phyloP scores from a whole-genome alignment of 2,113 vertebrate species.

The Neolamprologus tretocephalus region DNA sequence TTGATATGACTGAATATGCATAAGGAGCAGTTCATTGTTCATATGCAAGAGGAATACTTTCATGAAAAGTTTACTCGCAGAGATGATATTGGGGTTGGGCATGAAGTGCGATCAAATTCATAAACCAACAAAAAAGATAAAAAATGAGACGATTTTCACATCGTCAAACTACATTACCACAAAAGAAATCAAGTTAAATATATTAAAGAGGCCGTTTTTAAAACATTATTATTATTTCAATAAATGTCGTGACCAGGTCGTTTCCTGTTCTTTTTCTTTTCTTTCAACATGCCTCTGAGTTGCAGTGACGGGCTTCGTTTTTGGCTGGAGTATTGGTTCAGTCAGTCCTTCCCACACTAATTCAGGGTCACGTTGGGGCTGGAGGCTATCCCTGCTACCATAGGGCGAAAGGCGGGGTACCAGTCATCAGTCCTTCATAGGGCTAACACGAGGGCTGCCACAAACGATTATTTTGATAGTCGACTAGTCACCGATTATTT shows the following conservation, averaged over 20 bases:
- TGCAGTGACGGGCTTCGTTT: neutral
- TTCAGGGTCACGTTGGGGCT: neutral
- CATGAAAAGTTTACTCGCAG: neutral
- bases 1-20: neutral
- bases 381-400: neutral
- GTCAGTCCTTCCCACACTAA: neutral
- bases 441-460: fast-evolving
- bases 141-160: neutral
- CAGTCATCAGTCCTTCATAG: fast-evolving
- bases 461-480: too few species aligned
- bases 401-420: fast-evolving
- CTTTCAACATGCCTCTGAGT: neutral
- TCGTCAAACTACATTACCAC: too few species aligned
- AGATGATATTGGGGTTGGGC: neutral
- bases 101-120: neutral
- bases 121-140: neutral
- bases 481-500: too few species aligned
- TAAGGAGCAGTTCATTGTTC: neutral
- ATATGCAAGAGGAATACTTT: neutral
- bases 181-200: neutral
- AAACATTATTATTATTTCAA: fast-evolving
- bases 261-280: neutral
- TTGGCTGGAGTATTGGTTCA: fast-evolving
- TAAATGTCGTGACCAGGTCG: fast-evolving
- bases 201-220: neutral